phyloP scores from a whole-genome alignment of 2,888 invertebrate genomes.

The Ophion ventricosus region DNA sequence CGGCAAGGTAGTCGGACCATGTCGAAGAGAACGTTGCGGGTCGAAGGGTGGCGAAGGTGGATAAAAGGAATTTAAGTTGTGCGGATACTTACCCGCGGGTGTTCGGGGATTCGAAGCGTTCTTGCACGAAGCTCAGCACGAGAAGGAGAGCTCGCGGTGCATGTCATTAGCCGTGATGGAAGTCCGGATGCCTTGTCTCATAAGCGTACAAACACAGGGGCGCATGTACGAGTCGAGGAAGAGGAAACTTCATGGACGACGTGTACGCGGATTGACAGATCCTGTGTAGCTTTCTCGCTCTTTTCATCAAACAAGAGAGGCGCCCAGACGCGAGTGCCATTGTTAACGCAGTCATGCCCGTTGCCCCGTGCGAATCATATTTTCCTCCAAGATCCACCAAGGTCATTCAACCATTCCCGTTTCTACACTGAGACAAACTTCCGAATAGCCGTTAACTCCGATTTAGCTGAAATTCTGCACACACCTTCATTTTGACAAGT shows the following conservation, averaged over 20 bases:
- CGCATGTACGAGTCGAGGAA: slow-evolving; percentile 64
- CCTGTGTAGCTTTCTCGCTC: slow-evolving; percentile 72
- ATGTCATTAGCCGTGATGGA: slow-evolving; percentile 81
- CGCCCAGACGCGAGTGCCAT: slow-evolving; percentile 67
- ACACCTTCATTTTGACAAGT: too few species aligned
- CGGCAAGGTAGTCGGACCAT: slow-evolving; percentile 76
- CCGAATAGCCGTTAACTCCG: too few species aligned
- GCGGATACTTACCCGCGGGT: slow-evolving; percentile 38
- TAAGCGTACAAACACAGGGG: slow-evolving; percentile 25
- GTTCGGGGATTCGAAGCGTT: slow-evolving; percentile 70
- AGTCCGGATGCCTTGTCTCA: slow-evolving; percentile 77
- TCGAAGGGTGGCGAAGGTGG: slow-evolving; percentile 61
- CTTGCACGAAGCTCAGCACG: slow-evolving; percentile 38
- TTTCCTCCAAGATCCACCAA: slow-evolving; percentile 62
- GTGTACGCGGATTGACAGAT: slow-evolving; percentile 81
- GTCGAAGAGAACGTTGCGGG: slow-evolving; percentile 56
- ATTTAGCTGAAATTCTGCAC: too few species aligned
- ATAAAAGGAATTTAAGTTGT: slow-evolving; percentile 70
- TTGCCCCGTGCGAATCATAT: slow-evolving; percentile 76
- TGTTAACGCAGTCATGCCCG: slow-evolving; percentile 81
- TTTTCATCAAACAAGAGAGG: slow-evolving; percentile 28
- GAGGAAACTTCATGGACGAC: slow-evolving; percentile 81
- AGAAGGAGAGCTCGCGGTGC: slow-evolving; percentile 75
- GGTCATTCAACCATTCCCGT: slow-evolving; percentile 51
- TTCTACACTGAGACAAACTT: slow-evolving; percentile 32